These are phyloP conservation scores for human (Homo sapiens) DNA, from an alignment of 2,113 vertebrate species.

Conservation along the genomic window GRCh38 chr6:23639001-23639500, in stretches of 20 bases:
- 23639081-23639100: not conserved
- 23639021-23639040: not conserved
- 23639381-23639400: not conserved
- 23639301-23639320: not conserved
- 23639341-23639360: not conserved
- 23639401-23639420: not conserved
- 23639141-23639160: not conserved
- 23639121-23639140: not conserved
- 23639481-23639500: not conserved
- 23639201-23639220: too few species aligned
- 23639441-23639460: not conserved
- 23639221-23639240: not conserved
- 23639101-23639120: not conserved
- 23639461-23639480: not conserved
- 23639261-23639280: not conserved
- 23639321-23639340: not conserved
- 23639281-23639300: not conserved
- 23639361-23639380: not conserved
- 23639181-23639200: not conserved
- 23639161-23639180: not conserved
- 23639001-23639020: not conserved
- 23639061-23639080: not conserved
- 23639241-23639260: not conserved
- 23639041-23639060: not conserved
- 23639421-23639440: not conserved